Evolutionary conservation across 2,113 vertebrate genomes (phyloP), one percentile per base, ranked within the genome.

Genomic region (Bambusicola thoracicus): DNA sequence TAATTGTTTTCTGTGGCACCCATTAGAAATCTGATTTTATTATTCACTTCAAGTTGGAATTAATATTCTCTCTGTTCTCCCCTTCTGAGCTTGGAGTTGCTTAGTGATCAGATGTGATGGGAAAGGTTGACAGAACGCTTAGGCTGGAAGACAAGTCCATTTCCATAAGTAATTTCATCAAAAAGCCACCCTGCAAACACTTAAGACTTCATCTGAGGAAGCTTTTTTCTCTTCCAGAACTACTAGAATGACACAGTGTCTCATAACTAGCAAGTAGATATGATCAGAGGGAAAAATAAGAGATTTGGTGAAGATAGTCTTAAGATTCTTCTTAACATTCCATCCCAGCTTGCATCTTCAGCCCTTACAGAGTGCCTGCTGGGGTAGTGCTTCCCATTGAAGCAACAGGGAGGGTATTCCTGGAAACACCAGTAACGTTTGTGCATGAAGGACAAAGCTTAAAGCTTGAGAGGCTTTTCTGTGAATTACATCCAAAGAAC

Each of bases 21-120:
- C 78, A 46, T 63, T 72, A 32, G 73, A 86, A 89, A 73, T 10
- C 27, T 32, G 6, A 11, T 36, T 72, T 82, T 91, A 91, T 68
- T 78, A 78, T 76, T 79, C 58, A 70, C 85, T 2, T 95, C 53
- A 79, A 92, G 49, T 58, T 82, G 51, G 51, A 94, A 89, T 87
- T 81, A 89, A 87, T 27, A 49, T 72, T 93, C 59, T 90, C 81
- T 92, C 74, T 87, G 51, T 53, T 29, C 14, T 29, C 18, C 32
- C 4, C 12, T 77, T 55, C 84, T 46, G 32, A 86, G 84, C 56
- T 90, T 78, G 38, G 61, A 83, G 89, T 70, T 59, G 46, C 89
- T 67, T 81, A 62, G 66, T 30, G 14, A 53, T 53, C 25, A 51
- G 49, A 27, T 15, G 25, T 7, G 62, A 92, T 41, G 43, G 56